Evolutionary conservation across 2,797 vertebrate species (phyloP).

Genomic region (Pachyuromys duprasi): DNA sequence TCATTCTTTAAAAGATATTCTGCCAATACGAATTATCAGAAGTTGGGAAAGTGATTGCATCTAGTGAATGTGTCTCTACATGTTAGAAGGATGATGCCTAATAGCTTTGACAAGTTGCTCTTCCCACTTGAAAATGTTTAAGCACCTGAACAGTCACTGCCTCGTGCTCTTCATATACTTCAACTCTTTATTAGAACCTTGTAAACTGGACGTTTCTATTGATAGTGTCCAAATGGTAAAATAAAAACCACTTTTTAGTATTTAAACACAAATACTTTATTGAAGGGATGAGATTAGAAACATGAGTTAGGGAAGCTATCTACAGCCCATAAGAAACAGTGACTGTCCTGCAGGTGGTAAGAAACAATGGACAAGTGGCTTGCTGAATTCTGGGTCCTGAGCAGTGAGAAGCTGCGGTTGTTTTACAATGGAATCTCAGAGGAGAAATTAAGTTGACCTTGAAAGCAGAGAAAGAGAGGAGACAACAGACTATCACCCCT

Average conservation of each 20-base stretch:
- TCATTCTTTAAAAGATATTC: constrained; percentile 31
- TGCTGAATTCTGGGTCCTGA: background rate
- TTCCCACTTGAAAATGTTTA: constrained; percentile 35
- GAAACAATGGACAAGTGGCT: background rate
- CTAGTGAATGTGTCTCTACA: background rate
- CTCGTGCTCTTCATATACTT: background rate
- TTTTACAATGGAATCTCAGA: background rate
- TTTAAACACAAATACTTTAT: constrained; percentile 39
- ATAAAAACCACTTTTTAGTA: constrained; percentile 14
- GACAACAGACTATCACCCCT: background rate
- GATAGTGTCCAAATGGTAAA: background rate
- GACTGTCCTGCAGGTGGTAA: background rate
- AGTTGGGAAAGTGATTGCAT: constrained; percentile 38
- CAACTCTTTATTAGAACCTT: constrained; percentile 14
- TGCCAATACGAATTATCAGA: constrained; percentile 53
- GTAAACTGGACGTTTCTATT: constrained; percentile 10
- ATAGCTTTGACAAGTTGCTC: constrained; percentile 41
- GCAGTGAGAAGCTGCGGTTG: background rate
- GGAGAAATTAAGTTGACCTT: background rate
- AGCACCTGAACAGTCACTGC: background rate
- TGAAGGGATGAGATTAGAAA: background rate
- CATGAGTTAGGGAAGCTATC: background rate
- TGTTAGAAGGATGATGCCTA: constrained; percentile 29
- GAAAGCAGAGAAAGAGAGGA: background rate
- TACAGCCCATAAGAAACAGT: background rate